Evolutionary conservation across 2,888 invertebrate species (phyloP), one percentile per base, ranked within the genome.

Genomic region (Scrobipalpa costella): DNA sequence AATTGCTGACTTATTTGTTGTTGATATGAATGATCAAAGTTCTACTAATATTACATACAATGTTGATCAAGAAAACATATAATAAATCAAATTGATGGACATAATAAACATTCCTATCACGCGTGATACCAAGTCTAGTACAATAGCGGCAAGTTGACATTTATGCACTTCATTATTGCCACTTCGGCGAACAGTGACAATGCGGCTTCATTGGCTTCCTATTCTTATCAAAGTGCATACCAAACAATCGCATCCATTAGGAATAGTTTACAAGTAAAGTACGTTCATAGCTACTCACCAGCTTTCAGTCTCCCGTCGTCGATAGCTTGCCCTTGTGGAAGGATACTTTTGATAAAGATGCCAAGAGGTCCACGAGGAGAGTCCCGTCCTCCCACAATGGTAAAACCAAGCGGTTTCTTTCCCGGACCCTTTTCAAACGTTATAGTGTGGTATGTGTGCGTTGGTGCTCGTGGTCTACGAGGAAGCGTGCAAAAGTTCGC

Each of bases 351-450:
- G 71, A 97, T 95, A 84, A 96, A 97, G 80, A 97, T 97, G 55
- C 97, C 97, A 79, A 97, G 93, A 67, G 95, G 95, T 64, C 96
- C 97, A 80, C 95, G 94, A 1, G 96, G 96, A 40, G 96, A 96
- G 81, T 97, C 97, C 65, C 95, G 93, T 57, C 97, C 97, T 50
- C 97, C 97, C 2, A 97, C 97, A 71, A 97, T 96, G 11, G 96
- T 97, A 81, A 97, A 97, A n/a, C 97, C 97, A 38, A 97, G 92
- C 0, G 96, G 95, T 84, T 96, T 97, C 79, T 95, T 96, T 1
- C 96, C 95, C 8, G 94, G 93, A 0, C 96, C 97, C 78, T 97
- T 97, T 79, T 96, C 94, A 76, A 95, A 94, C 7, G 94, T 93
- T 17, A 96, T 94, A 0, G 95, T 95, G 70, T 94, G 94, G 73